These are phyloP conservation scores for Sacculina carcini DNA, from an alignment of 2,888 invertebrate species.

Conservation along the genomic window DNA sequence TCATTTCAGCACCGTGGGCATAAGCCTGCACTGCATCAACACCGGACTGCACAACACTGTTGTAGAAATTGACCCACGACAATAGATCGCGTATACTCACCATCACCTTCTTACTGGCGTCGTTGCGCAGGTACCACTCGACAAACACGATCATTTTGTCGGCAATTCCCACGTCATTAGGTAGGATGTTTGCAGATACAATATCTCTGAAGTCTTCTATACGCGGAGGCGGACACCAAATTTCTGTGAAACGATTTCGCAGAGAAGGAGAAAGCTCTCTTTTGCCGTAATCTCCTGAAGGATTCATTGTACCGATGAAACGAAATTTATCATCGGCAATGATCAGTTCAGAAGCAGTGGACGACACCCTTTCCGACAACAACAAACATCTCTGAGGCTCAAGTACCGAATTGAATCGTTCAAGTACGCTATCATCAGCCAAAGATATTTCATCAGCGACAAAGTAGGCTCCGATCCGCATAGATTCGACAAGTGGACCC, in stretches of 20 bases:
- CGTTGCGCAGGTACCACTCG: slow-evolving; percentile 40
- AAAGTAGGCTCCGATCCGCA: slow-evolving; percentile 65
- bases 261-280: slow-evolving; percentile 94
- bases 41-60: slow-evolving; percentile 24
- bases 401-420: slow-evolving; percentile 80
- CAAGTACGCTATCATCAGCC: slow-evolving; percentile 91
- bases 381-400: slow-evolving; percentile 75
- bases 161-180: slow-evolving; percentile 25
- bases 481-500: slow-evolving; percentile 73
- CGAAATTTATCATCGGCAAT: slow-evolving; percentile 46
- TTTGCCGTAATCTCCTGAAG: slow-evolving; percentile 96
- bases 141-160: slow-evolving; percentile 49
- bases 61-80: slow-evolving; percentile 76
- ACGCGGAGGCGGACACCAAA: slow-evolving; percentile 69
- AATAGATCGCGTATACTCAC: slow-evolving; percentile 74
- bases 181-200: slow-evolving; percentile 44
- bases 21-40: slow-evolving; percentile 27
- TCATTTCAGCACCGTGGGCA: slow-evolving; percentile 67
- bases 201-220: slow-evolving; percentile 49
- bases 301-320: slow-evolving; percentile 96
- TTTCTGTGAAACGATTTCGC: slow-evolving; percentile 90
- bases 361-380: slow-evolving; percentile 61
- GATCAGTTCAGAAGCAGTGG: slow-evolving; percentile 25
- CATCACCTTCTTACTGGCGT: slow-evolving; percentile 40
- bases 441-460: slow-evolving; percentile 95